Evolutionary conservation across 53 echinoderm and acorn worm species (phyloP), one percentile per base, ranked within the genome.

Genomic region (Stichopus horrens): DNA sequence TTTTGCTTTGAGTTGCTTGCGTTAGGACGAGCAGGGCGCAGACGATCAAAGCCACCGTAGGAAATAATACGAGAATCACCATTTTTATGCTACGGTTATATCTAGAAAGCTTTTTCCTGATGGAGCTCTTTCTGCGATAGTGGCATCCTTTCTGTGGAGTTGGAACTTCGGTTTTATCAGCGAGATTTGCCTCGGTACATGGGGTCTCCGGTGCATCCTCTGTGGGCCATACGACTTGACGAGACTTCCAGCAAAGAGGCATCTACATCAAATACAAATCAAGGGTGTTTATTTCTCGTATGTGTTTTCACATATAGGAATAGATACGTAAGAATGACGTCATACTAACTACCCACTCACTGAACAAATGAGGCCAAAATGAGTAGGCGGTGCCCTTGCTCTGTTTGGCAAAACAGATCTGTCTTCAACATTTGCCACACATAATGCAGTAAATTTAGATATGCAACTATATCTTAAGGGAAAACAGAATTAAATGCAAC

Each of bases 111-210:
- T 59, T 94, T 94, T 68, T 94, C 93, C 5, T 93, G 87, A 78
- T 96, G 93, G 74, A 93, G 92, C 9, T 94, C 93, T 58, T 93
- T 92, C n/a, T 93, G 91, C 80, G 94, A 94, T 77, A 92, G 94
- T 73, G 94, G 89, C 56, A 96, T 94, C 60, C 37, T 19, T n/a
- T 83, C 84, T 7, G 21, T 57, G 9, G 21, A 57, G 65, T 58
- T 63, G 63, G 10, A 63, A 13, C 16, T 63, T 63, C 63, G 63
- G 63, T 63, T 63, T 10, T 13, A 63, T 63, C 63, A 13, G 10
- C 7, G 63, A 63, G 10, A 16, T 63, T 63, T 63, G 63, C 16
- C 63, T 10, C 16, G 37, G 37, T 37, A 37, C 37, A 37, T 37
- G 37, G 37, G 5, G 63, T 16, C 4, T 10, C 54, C 51, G 54